Base-by-base conservation (phyloP, 2,113 vertebrate species). In the Lutjanus erythropterus region DNA sequence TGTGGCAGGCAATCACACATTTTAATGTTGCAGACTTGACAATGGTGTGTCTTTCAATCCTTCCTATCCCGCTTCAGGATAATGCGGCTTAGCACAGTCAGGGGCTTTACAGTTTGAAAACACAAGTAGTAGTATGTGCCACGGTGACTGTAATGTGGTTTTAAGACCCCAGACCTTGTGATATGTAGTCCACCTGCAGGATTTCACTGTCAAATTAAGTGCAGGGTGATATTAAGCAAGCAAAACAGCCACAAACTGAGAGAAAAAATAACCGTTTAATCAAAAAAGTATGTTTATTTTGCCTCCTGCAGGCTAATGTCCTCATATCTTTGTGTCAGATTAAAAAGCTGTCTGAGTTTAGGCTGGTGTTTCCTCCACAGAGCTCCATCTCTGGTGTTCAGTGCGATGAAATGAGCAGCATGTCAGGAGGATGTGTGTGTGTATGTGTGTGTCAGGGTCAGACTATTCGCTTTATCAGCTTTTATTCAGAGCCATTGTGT, bases 1-100 rank as follows among this genome's bases (percentile, higher is more conserved):
- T 1, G 0, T 25, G 0, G 0, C 0, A 31, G 47, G 52, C 70
- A 77, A 18, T 39, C 0, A 0, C 49, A 0, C 14, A 0, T 47
- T 6, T 31, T 1, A 85, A 19, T 70, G 21, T 23, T 37, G 50
- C 1, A 0, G 1, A 33, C 27, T 75, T 83, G 44, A 85, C 70
- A 39, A 0, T 73, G 21, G 69, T 78, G 76, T 75, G 68, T 66
- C 47, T 87, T 49, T 71, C 86, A 85, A 84, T 81, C 90, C 88
- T 79, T 87, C 74, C 90, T 81, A 42, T 93, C 87, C 86, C 56
- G 74, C 74, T 88, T 80, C 85, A 84, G 86, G 92, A 90, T 95
- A 93, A 95, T 92, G 91, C 92, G 91, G 93, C 85, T 94, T 93
- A 93, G 78, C n/a, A 41, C 86, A 53, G 75, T 52, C 68, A 65